Evolutionary conservation across 2,797 vertebrate species (phyloP), one percentile per base, ranked within the genome.

Genomic region (Neosalanx taihuensis): DNA sequence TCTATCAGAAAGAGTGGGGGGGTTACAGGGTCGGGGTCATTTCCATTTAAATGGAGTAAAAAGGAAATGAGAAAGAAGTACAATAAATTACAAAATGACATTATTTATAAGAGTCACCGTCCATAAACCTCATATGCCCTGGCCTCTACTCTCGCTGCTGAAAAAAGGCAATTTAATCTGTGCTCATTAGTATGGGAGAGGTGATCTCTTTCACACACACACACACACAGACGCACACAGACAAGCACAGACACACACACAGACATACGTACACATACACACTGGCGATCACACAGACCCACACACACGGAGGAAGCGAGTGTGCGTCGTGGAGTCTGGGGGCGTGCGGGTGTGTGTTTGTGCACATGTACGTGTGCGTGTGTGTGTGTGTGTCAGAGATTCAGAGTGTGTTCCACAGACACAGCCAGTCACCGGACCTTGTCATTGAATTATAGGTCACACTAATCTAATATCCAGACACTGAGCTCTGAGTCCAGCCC

Each of bases 401-500:
- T 7, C 35, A 37, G 63, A 59, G 76, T 56, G 37, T 64, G 74
- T 73, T 64, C 58, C 60, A 61, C 53, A 64, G 53, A 46, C 49
- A 18, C 56, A 58, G 41, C 57, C 56, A 35, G 75, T 87, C 86
- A 83, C 79, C 41, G 68, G 83, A 88, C 81, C 74, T 76, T 84
- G 82, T 90, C 82, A 90, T 87, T 88, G 13, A 76, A 89, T 91
- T 89, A 89, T 83, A 85, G 85, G 83, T 91, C 88, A 90, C 75
- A 78, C 82, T 81, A 86, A 91, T 91, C 82, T 85, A 87, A 91
- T 89, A 76, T 72, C 71, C 76, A 76, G 78, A 78, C 82, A 76
- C 85, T 87, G 87, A 87, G 75, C 78, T 83, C 78, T 68, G 71
- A 65, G 63, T 61, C 81, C 70, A 79, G 73, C 35, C 72, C 7